Base-by-base conservation (phyloP, 2,888 invertebrate genomes). In the Dasysyrphus albostriatus region DNA sequence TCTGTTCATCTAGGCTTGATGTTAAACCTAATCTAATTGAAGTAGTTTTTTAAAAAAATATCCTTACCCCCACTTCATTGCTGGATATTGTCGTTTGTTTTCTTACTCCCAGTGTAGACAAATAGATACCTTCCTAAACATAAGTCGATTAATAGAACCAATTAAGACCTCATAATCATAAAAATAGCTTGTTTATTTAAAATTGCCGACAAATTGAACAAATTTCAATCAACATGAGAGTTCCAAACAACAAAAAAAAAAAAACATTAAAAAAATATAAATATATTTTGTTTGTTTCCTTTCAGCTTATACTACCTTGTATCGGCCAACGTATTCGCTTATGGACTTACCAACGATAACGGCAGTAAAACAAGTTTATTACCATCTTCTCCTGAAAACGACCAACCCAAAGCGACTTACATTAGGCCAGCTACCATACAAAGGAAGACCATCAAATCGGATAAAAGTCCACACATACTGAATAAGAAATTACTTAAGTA, bases 401-500 rank as follows among this genome's bases (percentile, higher is more conserved):
- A 81, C 72, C 87, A 88, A 78, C 73, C 76, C 72, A 88, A 79
- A 59, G 16, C 77, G 76, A 72, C 82, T 5, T 32, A 82, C 65
- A 58, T 49, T 2, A 37, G 44, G 37, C 34, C 49, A 19, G 51
- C 29, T 54, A 42, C 47, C 29, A 42, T 75, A 67, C 54, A 69
- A 80, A 59, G 51, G 82, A 67, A 59, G 39, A 37, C 70, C 59
- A 78, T 73, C 12, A 81, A 85, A 85, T 70, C 72, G 39, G 39
- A 89, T 77, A 90, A 91, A 89, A 90, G 90, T 79, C 89, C 91
- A 32, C 92, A 92, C 78, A 90, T 90, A 34, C 90, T 90, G 82
- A 92, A 92, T 89, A 92, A 91, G 89, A 92, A 92, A 88, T 83
- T 92, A 84, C 90, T 92, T 75, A 92, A 89, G 92, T 92, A 88